Evolutionary conservation across 2,113 vertebrate genomes (phyloP).

Genomic region (Lophochroa leadbeateri): DNA sequence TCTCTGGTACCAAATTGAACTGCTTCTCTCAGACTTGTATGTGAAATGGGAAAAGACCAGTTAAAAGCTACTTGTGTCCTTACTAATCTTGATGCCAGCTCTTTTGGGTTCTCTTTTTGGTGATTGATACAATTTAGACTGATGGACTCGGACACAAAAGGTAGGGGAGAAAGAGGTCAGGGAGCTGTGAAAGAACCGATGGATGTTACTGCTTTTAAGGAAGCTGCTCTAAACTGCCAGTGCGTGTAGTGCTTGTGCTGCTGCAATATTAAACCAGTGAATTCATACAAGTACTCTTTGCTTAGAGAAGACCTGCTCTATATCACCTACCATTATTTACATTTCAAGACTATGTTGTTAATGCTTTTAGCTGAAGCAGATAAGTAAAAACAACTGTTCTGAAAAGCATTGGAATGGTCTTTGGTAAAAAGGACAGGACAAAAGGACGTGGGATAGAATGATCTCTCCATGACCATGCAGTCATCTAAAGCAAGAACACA

Average conservation of each 20-base stretch:
- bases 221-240: background rate
- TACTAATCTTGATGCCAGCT: background rate
- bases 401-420: background rate
- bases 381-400: background rate
- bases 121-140: background rate
- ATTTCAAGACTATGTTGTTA: background rate
- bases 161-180: background rate
- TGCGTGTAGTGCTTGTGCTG: background rate
- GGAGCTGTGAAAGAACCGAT: background rate
- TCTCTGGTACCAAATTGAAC: background rate
- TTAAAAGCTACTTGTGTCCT: background rate
- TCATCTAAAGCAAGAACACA: background rate
- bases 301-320: background rate
- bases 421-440: background rate
- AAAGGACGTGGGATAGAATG: background rate
- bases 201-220: background rate
- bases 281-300: background rate
- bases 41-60: background rate
- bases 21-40: background rate
- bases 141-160: background rate
- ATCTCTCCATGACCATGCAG: background rate
- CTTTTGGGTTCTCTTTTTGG: background rate
- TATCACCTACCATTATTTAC: background rate
- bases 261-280: background rate
- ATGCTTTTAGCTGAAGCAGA: background rate